A percentile compares a stretch with the other conserved stretches of the same genome.
These are phyloP conservation scores for Circaetus cinerascens DNA, from an alignment of 2,113 vertebrate species.

Conservation along the genomic window DNA sequence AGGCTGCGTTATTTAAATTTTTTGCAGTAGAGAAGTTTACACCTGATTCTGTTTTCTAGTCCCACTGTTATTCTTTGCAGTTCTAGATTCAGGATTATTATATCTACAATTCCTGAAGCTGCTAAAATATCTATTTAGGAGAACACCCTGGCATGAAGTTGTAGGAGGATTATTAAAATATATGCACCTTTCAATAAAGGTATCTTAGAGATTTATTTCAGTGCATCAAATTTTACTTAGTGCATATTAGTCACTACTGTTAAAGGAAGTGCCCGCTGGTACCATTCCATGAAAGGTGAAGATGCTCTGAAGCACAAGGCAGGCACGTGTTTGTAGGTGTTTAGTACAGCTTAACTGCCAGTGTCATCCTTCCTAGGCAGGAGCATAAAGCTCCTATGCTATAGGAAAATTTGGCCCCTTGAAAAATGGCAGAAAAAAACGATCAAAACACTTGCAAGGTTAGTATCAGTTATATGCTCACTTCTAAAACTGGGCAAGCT, in stretches of 20 bases:
- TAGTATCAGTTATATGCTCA: fast-evolving
- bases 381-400: background rate
- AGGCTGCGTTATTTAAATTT: background rate
- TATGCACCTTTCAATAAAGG: background rate
- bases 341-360: fast-evolving
- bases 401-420: background rate
- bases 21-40: background rate
- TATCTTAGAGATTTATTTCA: background rate
- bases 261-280: background rate
- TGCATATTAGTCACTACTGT: fast-evolving
- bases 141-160: background rate
- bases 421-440: background rate
- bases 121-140: background rate
- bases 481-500: background rate
- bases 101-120: background rate
- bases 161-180: background rate
- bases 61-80: background rate
- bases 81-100: background rate
- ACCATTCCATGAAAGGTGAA: fast-evolving
- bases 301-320: background rate
- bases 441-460: background rate
- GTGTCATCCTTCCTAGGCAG: no score
- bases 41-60: background rate
- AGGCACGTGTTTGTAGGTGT: fast-evolving
- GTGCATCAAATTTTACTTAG: background rate